Evolutionary conservation across 1,140 invertebrate species (phyloP).

Genomic region (Diachasma alloeum): DNA sequence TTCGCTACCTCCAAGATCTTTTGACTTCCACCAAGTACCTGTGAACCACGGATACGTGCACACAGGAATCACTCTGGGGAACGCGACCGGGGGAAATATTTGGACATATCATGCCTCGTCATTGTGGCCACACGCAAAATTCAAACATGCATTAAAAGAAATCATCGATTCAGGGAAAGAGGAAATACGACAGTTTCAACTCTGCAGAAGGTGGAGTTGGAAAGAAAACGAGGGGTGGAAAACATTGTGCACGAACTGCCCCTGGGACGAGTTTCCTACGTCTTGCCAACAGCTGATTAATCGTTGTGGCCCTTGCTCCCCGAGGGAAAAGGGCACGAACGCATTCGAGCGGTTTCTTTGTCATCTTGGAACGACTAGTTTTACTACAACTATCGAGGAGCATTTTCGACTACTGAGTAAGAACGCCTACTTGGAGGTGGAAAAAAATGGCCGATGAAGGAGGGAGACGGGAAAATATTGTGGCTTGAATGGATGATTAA

Average conservation of each 20-base stretch:
- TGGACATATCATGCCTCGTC: conserved; percentile 55
- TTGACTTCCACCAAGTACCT: background rate
- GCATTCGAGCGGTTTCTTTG: conserved; percentile 61
- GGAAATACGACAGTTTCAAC: background rate
- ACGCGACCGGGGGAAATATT: conserved; percentile 45
- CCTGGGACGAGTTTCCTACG: conserved; percentile 59
- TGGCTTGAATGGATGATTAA: too few relatives aligned
- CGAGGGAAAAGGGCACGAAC: conserved; percentile 44
- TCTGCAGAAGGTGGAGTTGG: conserved; percentile 1
- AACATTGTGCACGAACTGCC: conserved; percentile 58
- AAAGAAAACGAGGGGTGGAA: conserved; percentile 34
- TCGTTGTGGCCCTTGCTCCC: conserved; percentile 58
- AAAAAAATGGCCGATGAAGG: too few relatives aligned
- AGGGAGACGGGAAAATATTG: too few relatives aligned
- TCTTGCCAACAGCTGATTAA: conserved; percentile 67
- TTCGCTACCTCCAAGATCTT: background rate
- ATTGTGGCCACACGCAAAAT: conserved; percentile 42
- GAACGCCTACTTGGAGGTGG: background rate
- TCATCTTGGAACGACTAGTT: conserved; percentile 55
- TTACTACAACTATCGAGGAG: conserved; percentile 31
- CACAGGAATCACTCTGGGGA: background rate
- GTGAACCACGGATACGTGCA: background rate
- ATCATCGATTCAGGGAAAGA: background rate
- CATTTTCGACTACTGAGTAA: background rate
- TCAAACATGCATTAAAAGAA: background rate